These are phyloP conservation scores for Daubentonia madagascariensis DNA, from an alignment of 2,113 vertebrate species.

Conservation along the genomic window DNA sequence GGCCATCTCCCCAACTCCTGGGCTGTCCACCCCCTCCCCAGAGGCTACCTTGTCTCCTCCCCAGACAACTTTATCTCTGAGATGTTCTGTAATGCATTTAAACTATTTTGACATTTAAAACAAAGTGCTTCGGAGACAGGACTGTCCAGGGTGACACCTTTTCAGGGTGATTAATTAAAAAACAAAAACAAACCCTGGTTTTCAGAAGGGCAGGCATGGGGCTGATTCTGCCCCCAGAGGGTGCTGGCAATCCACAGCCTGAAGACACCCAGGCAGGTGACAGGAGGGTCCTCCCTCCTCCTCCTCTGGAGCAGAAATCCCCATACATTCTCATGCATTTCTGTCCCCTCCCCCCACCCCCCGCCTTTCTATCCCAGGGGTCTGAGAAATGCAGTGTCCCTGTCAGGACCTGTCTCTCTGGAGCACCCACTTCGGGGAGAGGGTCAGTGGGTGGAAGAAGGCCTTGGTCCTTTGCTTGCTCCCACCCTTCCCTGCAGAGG, in stretches of 20 bases:
- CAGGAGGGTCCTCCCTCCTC: background rate
- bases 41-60: background rate
- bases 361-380: background rate
- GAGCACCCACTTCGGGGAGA: too few relatives aligned
- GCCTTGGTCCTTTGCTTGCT: too few relatives aligned
- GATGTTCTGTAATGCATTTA: background rate
- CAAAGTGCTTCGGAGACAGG: background rate
- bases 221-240: background rate
- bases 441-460: background rate
- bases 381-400: background rate
- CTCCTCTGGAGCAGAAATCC: background rate
- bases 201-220: too few relatives aligned
- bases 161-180: background rate
- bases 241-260: background rate
- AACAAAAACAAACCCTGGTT: background rate
- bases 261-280: background rate
- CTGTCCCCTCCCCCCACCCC: fast-evolving
- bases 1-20: background rate
- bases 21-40: background rate
- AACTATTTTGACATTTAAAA: background rate
- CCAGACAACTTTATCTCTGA: background rate
- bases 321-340: too few relatives aligned
- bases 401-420: too few relatives aligned
- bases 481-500: background rate
- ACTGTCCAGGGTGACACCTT: background rate